Evolutionary conservation across 2,797 vertebrate genomes (phyloP).

Genomic region (Oceanodroma leucorhoa): DNA sequence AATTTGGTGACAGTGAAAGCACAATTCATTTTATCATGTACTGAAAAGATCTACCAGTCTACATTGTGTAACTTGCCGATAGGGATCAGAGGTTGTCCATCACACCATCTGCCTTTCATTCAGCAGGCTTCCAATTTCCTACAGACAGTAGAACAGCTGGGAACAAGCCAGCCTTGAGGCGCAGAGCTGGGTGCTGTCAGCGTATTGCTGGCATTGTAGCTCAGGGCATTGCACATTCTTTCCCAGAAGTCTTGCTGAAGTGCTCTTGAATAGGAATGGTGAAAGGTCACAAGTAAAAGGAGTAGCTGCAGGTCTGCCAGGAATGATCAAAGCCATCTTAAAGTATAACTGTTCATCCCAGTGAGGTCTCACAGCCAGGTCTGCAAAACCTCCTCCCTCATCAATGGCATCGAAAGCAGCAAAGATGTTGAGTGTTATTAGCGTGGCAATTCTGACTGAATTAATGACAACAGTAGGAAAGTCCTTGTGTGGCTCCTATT

Average conservation of each 20-base stretch:
- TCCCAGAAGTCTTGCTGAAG: constrained; percentile 28
- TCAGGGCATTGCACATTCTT: constrained; percentile 3
- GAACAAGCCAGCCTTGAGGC: constrained; percentile 31
- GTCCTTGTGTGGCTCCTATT: neutral
- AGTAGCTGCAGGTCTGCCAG: neutral
- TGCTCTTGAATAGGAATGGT: constrained; percentile 20
- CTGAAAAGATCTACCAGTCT: constrained; percentile 14
- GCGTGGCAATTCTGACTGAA: neutral
- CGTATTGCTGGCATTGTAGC: neutral
- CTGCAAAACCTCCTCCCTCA: constrained; percentile 12
- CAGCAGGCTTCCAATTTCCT: constrained; percentile 28
- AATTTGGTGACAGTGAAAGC: neutral
- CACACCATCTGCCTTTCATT: constrained; percentile 45
- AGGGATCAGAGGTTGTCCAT: constrained; percentile 53
- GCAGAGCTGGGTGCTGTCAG: neutral
- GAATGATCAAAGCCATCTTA: neutral
- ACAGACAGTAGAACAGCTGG: constrained; percentile 17
- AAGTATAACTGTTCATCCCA: neutral
- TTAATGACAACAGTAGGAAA: neutral
- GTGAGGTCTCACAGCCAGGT: neutral
- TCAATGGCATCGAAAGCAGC: neutral
- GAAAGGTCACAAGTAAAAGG: constrained; percentile 16
- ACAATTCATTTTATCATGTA: constrained; percentile 5
- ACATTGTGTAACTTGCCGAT: neutral
- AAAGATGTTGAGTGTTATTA: neutral